These are phyloP conservation scores for Noctua comes DNA, from an alignment of 2,888 invertebrate genomes.

Conservation along the genomic window DNA sequence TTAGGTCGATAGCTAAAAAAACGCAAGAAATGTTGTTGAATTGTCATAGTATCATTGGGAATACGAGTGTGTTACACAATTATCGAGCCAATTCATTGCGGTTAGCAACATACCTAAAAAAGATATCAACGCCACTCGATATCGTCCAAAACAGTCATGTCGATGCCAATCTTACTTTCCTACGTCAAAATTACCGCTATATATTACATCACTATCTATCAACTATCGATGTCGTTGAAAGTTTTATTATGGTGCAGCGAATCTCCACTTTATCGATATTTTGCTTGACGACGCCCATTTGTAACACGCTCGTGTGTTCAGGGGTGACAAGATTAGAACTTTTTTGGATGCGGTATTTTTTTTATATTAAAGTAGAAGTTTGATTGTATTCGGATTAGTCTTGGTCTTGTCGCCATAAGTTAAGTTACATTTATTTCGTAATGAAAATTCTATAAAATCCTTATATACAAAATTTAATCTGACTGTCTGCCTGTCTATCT, in stretches of 20 bases:
- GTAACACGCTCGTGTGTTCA: constrained; percentile 49
- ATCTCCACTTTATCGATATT: constrained; percentile 57
- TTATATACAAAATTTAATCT: not conserved
- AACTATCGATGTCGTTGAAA: constrained; percentile 63
- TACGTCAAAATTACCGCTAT: constrained; percentile 42
- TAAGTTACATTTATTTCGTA: not conserved
- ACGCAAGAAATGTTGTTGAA: not conserved
- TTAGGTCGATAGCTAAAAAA: not conserved
- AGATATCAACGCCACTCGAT: not conserved
- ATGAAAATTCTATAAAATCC: not conserved
- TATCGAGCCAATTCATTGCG: not conserved
- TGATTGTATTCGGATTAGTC: not conserved
- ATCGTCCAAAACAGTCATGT: constrained; percentile 2
- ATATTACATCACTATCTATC: constrained; percentile 54
- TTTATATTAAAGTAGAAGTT: not conserved
- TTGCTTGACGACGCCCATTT: constrained; percentile 53
- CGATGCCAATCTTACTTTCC: constrained; percentile 44
- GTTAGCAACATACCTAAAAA: not conserved
- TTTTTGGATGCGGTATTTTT: constrained; percentile 51
- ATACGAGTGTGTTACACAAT: not conserved
- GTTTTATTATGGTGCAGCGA: constrained; percentile 65
- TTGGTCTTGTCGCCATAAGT: not conserved
- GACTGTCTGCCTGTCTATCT: no score
- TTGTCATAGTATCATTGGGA: not conserved
- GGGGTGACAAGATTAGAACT: constrained; percentile 18